Percentiles rank a stretch among this genome's conserved stretches.
phyloP scores from a whole-genome alignment of 1,140 invertebrate species.

The Drosophila repleta region DNA sequence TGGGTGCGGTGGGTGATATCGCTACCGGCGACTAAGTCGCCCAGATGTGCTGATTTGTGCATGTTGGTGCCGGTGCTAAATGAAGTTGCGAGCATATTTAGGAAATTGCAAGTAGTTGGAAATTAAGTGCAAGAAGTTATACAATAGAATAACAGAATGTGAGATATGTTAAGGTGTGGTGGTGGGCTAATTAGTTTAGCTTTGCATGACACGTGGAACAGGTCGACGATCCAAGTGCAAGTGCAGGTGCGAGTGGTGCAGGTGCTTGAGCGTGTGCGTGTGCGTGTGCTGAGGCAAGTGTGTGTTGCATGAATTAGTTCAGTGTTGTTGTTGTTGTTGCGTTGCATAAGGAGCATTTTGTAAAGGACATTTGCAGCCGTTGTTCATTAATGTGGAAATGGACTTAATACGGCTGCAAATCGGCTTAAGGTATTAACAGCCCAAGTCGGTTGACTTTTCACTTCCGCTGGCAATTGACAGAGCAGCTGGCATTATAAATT shows the following conservation, averaged over 20 bases:
- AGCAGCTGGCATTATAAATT: slow-evolving; percentile 57
- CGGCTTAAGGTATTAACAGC: slow-evolving; percentile 60
- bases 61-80: slow-evolving; percentile 76
- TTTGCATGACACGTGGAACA: background rate
- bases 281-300: background rate
- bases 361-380: slow-evolving; percentile 37
- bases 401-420: slow-evolving; percentile 59
- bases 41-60: slow-evolving; percentile 74
- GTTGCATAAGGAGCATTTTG: slow-evolving; percentile 45
- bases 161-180: background rate
- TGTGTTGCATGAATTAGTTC: background rate
- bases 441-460: slow-evolving; percentile 41
- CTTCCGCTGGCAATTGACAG: slow-evolving; percentile 51
- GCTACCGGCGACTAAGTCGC: slow-evolving; percentile 77
- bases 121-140: slow-evolving; percentile 61
- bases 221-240: slow-evolving; percentile 16
- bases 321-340: slow-evolving; percentile 20
- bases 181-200: slow-evolving; percentile 1
- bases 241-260: slow-evolving; percentile 23
- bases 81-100: slow-evolving; percentile 47
- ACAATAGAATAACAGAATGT: slow-evolving; percentile 19
- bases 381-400: slow-evolving; percentile 49
- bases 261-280: background rate
- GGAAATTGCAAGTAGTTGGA: slow-evolving; percentile 40
- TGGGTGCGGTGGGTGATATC: slow-evolving; percentile 81